Evolutionary conservation across 2,888 invertebrate species (phyloP).

Genomic region (Heliconius hortense): DNA sequence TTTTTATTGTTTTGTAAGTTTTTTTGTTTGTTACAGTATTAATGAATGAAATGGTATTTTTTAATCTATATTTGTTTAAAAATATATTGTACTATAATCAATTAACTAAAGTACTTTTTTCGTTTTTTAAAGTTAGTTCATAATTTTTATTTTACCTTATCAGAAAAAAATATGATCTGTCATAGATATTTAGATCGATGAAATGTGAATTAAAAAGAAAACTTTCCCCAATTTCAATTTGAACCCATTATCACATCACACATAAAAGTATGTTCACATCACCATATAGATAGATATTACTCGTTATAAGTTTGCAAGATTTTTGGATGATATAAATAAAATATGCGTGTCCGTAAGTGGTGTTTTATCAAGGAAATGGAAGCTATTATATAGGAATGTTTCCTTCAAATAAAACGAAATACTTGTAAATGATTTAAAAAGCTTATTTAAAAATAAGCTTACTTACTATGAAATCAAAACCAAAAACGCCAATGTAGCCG

Average conservation of each 20-base stretch:
- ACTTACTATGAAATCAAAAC: no score
- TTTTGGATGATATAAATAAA: slow-evolving; percentile 36
- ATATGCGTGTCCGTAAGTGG: slow-evolving; percentile 24
- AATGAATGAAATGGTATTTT: no score
- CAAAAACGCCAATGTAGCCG: no score
- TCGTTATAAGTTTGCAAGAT: slow-evolving; percentile 29
- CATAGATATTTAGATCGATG: no score
- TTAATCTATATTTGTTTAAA: no score
- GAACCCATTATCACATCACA: background rate
- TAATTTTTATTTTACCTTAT: no score
- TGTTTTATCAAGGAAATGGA: slow-evolving; percentile 25
- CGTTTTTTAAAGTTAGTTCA: no score
- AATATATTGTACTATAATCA: no score
- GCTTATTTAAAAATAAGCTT: background rate
- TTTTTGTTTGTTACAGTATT: background rate
- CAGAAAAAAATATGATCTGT: no score
- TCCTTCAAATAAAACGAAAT: background rate
- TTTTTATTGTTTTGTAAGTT: background rate
- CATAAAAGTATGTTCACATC: slow-evolving; percentile 30
- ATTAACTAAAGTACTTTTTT: no score
- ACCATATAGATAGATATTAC: slow-evolving; percentile 29
- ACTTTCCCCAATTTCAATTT: background rate
- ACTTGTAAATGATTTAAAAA: background rate
- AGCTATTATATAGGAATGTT: background rate
- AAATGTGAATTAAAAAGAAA: no score